Base-by-base conservation (phyloP, 2,113 vertebrate species). In the Charadrius vociferus region DNA sequence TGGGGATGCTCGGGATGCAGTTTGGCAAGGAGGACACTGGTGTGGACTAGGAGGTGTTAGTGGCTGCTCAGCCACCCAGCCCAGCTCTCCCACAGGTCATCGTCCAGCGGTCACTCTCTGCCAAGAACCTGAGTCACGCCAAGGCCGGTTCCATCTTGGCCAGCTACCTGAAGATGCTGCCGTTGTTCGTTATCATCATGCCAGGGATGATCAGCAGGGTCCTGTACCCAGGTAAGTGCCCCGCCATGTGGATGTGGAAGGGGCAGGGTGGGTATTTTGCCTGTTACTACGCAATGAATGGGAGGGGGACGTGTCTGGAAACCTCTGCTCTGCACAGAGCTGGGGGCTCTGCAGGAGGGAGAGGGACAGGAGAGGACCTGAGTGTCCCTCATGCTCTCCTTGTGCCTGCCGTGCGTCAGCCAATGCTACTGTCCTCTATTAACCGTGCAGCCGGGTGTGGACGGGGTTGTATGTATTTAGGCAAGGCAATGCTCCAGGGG, bases 181-280 rank as follows among this genome's bases (percentile, higher is more conserved):
- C 99, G 47, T 98, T 99, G 97, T 98, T 99, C 66, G 93, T 99
- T 89, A 99, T 99, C 84, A 91, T 99, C 93, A 98, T 99, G 95
- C 99, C 99, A 0, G 99, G 99, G 90, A 99, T 99, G 99, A 99
- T 99, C 97, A 99, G 99, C 98, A 98, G 99, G 34, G 98, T 98
- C 4, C 98, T 99, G 59, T 99, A 99, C 92, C 99, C 99, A 98
- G 99, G 99, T 99, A 98, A 96, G 96, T 32, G 6, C 36, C 12
- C 2, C 3, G 3, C 10, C 17, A 1, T 0, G 20, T 0, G 4
- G 39, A 15, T 0, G 2, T 13, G 12, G 80, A 18, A 36, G 36
- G 11, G 34, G 6, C 9, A 36, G 67, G 74, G 29, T 3, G 49
- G 24, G 49, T 9, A 6, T 68, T 72, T 49, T 47, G 34, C 24